Evolutionary conservation across 2,888 invertebrate genomes (phyloP).

Genomic region (Panopea generosa): DNA sequence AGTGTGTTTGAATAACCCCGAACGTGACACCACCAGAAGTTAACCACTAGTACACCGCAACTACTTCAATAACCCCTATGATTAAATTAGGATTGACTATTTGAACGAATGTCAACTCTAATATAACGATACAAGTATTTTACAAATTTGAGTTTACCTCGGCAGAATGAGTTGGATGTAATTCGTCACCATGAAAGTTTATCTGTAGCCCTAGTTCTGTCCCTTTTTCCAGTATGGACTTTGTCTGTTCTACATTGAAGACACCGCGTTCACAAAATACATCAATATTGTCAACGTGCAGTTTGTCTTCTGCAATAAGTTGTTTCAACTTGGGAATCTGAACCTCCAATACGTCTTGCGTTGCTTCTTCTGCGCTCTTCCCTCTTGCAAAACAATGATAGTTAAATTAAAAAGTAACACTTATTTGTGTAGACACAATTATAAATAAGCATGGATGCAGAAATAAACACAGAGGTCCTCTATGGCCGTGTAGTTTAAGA

Average conservation of each 20-base stretch:
- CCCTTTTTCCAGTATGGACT: slow-evolving; percentile 86
- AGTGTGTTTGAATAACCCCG: too few species aligned
- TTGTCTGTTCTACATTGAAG: slow-evolving; percentile 86
- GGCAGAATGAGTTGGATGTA: slow-evolving; percentile 86
- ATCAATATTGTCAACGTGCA: slow-evolving; percentile 87
- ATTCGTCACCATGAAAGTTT: slow-evolving; percentile 89
- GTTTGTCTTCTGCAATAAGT: slow-evolving; percentile 80
- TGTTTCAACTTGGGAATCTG: slow-evolving; percentile 86
- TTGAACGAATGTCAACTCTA: too few species aligned
- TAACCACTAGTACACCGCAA: too few species aligned
- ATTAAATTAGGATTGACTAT: too few species aligned
- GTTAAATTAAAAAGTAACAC: too few species aligned
- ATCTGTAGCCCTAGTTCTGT: slow-evolving; percentile 85
- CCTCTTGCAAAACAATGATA: too few species aligned
- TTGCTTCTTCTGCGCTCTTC: slow-evolving; percentile 86
- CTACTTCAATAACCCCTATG: too few species aligned
- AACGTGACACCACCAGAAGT: too few species aligned
- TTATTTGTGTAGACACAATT: too few species aligned
- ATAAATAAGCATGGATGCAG: too few species aligned
- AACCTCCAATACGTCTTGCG: slow-evolving; percentile 85
- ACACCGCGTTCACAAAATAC: slow-evolving; percentile 88
- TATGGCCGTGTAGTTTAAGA: too few species aligned
- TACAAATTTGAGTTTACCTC: slow-evolving; percentile 85
- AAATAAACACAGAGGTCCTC: too few species aligned
- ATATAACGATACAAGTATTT: neutral